Evolutionary conservation across 2,797 vertebrate species (phyloP).

Genomic region (Erpetoichthys calabaricus): DNA sequence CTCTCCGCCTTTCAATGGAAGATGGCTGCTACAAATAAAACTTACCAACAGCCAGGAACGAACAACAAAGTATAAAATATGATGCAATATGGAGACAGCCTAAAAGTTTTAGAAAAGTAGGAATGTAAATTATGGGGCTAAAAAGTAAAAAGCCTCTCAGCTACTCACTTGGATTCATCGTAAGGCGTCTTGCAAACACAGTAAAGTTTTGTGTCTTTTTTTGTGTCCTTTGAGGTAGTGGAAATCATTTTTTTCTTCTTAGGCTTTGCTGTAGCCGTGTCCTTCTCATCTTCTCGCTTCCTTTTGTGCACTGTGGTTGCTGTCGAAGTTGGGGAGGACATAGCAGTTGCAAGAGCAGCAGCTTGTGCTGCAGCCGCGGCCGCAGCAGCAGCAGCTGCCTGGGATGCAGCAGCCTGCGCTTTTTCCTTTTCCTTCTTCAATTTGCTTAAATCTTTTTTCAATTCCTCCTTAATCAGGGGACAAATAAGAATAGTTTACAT

Average conservation of each 20-base stretch:
- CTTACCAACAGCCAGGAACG: too few relatives aligned
- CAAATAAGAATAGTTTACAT: conserved; percentile 10
- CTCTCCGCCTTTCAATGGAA: too few relatives aligned
- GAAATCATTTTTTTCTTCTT: conserved; percentile 98
- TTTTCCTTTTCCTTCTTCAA: conserved; percentile 76
- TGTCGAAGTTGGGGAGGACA: conserved; percentile 38
- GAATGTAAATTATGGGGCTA: too few relatives aligned
- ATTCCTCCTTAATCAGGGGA: conserved; percentile 63
- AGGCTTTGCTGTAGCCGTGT: conserved; percentile 51
- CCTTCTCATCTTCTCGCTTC: conserved; percentile 76
- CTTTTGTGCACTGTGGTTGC: conserved; percentile 62
- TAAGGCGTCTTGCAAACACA: conserved; percentile 96
- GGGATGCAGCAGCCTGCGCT: conserved; percentile 55
- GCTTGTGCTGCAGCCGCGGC: conserved; percentile 22
- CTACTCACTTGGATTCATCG: conserved; percentile 84
- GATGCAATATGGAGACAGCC: too few relatives aligned
- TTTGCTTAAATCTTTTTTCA: conserved; percentile 71
- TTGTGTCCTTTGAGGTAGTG: conserved; percentile 79
- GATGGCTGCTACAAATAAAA: too few relatives aligned
- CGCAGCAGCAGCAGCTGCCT: conserved; percentile 35
- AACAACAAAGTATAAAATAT: too few relatives aligned
- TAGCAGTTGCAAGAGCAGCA: conserved; percentile 21
- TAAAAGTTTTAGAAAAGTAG: too few relatives aligned
- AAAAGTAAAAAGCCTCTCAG: too few relatives aligned
- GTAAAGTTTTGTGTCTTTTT: conserved; percentile 92